Evolutionary conservation across 2,797 vertebrate species (phyloP).

Genomic region (Siniperca scherzeri): DNA sequence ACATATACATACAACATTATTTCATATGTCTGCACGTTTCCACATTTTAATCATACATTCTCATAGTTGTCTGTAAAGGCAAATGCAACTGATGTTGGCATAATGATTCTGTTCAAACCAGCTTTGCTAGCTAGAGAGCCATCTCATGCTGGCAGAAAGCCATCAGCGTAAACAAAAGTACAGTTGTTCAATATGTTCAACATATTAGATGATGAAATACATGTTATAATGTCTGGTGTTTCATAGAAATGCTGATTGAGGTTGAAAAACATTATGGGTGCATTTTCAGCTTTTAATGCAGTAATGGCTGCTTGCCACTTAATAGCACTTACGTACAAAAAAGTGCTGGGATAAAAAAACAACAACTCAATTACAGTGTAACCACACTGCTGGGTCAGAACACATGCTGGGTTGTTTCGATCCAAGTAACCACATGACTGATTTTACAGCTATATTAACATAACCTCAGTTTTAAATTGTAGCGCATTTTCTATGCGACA

Average conservation of each 20-base stretch:
- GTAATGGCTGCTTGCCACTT: constrained; percentile 31
- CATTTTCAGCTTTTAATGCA: constrained; percentile 32
- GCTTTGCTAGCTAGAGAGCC: neutral
- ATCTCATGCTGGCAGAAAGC: constrained; percentile 13
- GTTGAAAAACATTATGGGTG: constrained; percentile 29
- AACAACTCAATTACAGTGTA: constrained; percentile 19
- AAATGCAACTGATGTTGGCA: constrained; percentile 8
- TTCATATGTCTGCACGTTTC: neutral
- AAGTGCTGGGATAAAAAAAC: constrained; percentile 25
- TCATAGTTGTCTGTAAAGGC: constrained; percentile 7
- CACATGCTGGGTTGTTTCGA: neutral
- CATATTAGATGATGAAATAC: constrained; percentile 23
- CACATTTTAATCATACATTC: constrained; percentile 1
- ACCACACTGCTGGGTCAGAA: constrained; percentile 22
- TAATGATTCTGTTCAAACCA: neutral
- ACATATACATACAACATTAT: neutral
- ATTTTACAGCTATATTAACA: constrained; percentile 20
- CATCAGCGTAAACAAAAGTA: constrained; percentile 8
- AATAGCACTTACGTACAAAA: constrained; percentile 17
- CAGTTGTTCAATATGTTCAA: constrained; percentile 10
- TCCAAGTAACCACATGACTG: constrained; percentile 3
- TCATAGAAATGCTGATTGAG: constrained; percentile 39
- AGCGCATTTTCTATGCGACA: neutral
- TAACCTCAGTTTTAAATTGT: neutral
- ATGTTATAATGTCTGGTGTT: constrained; percentile 6